Evolutionary conservation across 1,140 invertebrate genomes (phyloP).

Genomic region (Drosophila melanogaster): Release_6_plus_ISO1_MT NT_033777.3:21425501-21426000

Average conservation of each 20-base stretch:
- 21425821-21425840: constrained; percentile 28
- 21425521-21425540: constrained; percentile 66
- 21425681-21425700: not conserved
- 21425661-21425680: constrained; percentile 59
- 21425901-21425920: constrained; percentile 28
- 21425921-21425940: constrained; percentile 63
- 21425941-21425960: constrained; percentile 55
- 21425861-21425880: constrained; percentile 63
- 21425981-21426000: constrained; percentile 82
- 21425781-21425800: constrained; percentile 81
- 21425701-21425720: constrained; percentile 25
- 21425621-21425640: constrained; percentile 51
- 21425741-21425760: constrained; percentile 70
- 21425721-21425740: constrained; percentile 61
- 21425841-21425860: constrained; percentile 51
- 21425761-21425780: constrained; percentile 82
- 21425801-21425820: constrained; percentile 40
- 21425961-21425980: constrained; percentile 62
- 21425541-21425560: constrained; percentile 65
- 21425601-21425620: constrained; percentile 46
- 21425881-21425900: constrained; percentile 35
- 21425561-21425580: constrained; percentile 63
- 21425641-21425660: constrained; percentile 19
- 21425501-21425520: constrained; percentile 27
- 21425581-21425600: constrained; percentile 65